phyloP scores from a whole-genome alignment of 2,797 vertebrate species.

The Girardinus metallicus region DNA sequence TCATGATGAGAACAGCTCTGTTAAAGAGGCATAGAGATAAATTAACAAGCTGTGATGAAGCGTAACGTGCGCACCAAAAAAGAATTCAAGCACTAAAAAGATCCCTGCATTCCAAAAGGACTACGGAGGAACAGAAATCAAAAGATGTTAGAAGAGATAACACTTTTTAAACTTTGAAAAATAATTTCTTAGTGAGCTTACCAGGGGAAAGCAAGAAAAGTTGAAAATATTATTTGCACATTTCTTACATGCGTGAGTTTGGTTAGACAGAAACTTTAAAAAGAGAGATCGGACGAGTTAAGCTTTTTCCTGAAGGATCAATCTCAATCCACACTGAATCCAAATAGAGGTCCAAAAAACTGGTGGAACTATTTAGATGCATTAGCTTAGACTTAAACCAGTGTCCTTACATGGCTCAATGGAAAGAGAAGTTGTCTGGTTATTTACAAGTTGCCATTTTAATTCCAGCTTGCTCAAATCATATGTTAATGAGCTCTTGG shows the following conservation, averaged over 20 bases:
- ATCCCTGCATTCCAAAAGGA: conserved; percentile 61
- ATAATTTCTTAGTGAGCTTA: background rate
- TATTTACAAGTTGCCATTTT: background rate
- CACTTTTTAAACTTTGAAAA: background rate
- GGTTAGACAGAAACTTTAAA: background rate
- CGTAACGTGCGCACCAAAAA: conserved; percentile 44
- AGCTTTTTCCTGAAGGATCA: background rate
- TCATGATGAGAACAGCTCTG: conserved; percentile 60
- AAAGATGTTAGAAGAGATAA: conserved; percentile 11
- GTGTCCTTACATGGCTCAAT: background rate
- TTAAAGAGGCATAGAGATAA: conserved; percentile 56
- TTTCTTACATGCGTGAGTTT: background rate
- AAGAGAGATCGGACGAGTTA: background rate
- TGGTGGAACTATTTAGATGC: background rate
- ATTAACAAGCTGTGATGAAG: conserved; percentile 61
- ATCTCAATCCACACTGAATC: background rate
- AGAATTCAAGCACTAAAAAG: conserved; percentile 49
- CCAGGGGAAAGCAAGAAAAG: background rate
- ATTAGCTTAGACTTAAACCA: background rate
- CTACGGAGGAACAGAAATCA: conserved; percentile 21
- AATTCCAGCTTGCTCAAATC: background rate
- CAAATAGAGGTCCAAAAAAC: background rate
- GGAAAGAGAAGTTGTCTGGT: background rate
- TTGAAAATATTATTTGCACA: background rate
- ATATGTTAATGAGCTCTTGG: background rate